These are phyloP conservation scores for Leucozona laternaria DNA, from an alignment of 2,888 invertebrate species.

Conservation along the genomic window DNA sequence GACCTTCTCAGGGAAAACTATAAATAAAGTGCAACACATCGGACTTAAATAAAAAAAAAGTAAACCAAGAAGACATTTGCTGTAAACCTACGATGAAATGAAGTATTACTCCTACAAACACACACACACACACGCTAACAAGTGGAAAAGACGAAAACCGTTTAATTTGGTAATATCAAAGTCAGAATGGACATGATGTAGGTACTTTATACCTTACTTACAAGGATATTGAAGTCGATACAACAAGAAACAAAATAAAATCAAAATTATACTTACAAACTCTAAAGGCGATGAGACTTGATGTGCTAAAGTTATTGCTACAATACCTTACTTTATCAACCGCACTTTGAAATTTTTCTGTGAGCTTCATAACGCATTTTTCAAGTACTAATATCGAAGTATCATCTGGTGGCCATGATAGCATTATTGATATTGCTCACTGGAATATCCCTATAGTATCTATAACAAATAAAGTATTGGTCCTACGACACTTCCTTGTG, in stretches of 20 bases:
- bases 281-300: too few species aligned
- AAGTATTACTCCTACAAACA: background rate
- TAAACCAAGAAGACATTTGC: background rate
- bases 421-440: too few species aligned
- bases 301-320: background rate
- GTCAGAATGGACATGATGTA: conserved; percentile 21
- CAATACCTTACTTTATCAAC: too few species aligned
- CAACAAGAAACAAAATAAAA: too few species aligned
- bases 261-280: too few species aligned
- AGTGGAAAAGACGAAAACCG: conserved; percentile 53
- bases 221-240: background rate
- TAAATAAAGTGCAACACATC: conserved; percentile 29
- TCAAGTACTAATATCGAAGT: too few species aligned
- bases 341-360: too few species aligned
- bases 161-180: conserved; percentile 54
- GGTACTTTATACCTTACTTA: background rate
- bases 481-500: too few species aligned
- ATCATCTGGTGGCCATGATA: too few species aligned
- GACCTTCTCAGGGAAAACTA: conserved; percentile 6
- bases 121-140: conserved; percentile 11
- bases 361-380: too few species aligned
- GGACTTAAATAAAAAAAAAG: background rate
- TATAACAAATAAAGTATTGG: too few species aligned
- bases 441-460: too few species aligned
- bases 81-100: background rate